Conservation (phyloP, 2,888 invertebrate genomes). For the Altica lythri region DNA sequence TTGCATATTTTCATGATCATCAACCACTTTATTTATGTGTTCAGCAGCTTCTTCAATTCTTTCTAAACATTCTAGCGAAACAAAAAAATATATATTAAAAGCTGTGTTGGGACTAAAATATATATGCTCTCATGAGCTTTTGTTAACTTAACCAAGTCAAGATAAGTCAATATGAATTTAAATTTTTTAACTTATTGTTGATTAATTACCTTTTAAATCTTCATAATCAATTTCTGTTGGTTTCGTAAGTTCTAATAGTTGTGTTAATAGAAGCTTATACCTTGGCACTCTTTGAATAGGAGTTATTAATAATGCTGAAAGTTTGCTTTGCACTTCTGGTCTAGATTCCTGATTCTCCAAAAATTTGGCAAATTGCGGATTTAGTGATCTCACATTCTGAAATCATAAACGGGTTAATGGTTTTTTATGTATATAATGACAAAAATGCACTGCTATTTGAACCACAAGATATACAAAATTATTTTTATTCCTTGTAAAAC, state of each 20-base stretch:
- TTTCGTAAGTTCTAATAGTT: constrained; percentile 59
- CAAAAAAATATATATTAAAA: too few relatives aligned
- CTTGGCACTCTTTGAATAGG: constrained; percentile 81
- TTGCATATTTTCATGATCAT: constrained; percentile 74
- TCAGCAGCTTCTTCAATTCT: constrained; percentile 70
- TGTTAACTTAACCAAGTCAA: too few relatives aligned
- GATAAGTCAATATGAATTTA: constrained; percentile 6
- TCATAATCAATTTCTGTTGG: constrained; percentile 40
- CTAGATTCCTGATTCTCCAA: constrained; percentile 67
- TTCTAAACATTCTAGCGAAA: constrained; percentile 67
- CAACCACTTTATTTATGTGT: constrained; percentile 74
- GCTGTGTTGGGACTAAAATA: too few relatives aligned
- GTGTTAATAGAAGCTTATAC: constrained; percentile 72
- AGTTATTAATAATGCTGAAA: constrained; percentile 74
- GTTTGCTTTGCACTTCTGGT: constrained; percentile 71
- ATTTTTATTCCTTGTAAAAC: too few relatives aligned
- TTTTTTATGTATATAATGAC: too few relatives aligned
- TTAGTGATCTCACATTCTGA: constrained; percentile 60
- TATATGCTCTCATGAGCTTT: too few relatives aligned
- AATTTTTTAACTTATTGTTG: not conserved
- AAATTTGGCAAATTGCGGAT: constrained; percentile 63
- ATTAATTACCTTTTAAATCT: constrained; percentile 38
- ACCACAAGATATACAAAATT: too few relatives aligned
- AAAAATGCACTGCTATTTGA: too few relatives aligned
- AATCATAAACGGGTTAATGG: too few relatives aligned